Base-by-base conservation (phyloP, 2,888 invertebrate genomes). In the Eulithis testata region DNA sequence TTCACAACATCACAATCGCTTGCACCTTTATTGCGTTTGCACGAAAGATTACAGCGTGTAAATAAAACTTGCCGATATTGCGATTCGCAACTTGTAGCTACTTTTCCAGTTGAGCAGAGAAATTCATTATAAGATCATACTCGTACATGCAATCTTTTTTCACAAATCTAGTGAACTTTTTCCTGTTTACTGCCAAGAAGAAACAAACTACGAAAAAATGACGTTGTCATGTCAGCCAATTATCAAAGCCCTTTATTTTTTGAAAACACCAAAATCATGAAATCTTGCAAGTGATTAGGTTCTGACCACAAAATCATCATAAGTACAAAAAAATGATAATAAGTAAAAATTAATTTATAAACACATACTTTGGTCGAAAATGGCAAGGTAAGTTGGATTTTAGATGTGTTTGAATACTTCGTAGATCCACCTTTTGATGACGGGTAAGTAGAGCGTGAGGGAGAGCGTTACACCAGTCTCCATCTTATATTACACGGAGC, bases 301-400 rank as follows among this genome's bases (percentile, higher is more conserved):
- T 66, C 60, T 21, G 12, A n/a, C 31, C 45, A 44, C 50, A 56
- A 68, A 68, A 63, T 60, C 55, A 59, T 27, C 66, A 73, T 66
- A 69, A 52, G 63, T 69, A 40, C 36, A 66, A 63, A 72, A 77
- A 74, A 72, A 74, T 75, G 73, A 67, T 70, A 69, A 65, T 68
- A 60, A 66, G 66, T 68, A 59, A 69, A 60, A 62, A 59, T 62
- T 62, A 43, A 54, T 45, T 70, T 37, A 57, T 49, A 66, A 66
- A 64, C 63, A 66, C 63, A 71, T 66, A 61, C 60, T 66, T 57
- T 45, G 65, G 61, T 61, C 65, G 56, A 71, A 74, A 70, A 79
- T 79, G 79, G 73, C 77, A 68, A 72, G 74, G 81, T 82, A 69
- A 71, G 69, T 55, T 11, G 31, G 40, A 40, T 53, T 40, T 4